A percentile compares a stretch with the other conserved stretches of the same genome.
These are phyloP conservation scores for Pteropus rufus DNA, from an alignment of 2,797 vertebrate species.

Conservation along the genomic window DNA sequence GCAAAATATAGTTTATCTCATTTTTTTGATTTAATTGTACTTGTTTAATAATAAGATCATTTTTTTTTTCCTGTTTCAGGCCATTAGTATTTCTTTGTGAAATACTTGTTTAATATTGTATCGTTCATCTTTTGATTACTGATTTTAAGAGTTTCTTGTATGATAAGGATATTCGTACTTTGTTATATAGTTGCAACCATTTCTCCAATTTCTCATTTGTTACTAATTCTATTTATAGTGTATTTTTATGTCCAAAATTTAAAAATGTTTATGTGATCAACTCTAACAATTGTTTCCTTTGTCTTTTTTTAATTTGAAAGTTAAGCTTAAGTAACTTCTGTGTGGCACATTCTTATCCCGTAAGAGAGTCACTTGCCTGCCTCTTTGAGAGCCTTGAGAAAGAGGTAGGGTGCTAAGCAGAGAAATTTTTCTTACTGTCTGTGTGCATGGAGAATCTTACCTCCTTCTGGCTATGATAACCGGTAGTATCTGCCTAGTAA, in stretches of 20 bases:
- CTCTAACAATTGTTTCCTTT: not conserved
- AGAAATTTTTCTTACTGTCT: not conserved
- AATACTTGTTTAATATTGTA: not conserved
- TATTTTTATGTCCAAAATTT: constrained; percentile 7
- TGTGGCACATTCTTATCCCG: not conserved
- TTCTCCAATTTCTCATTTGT: not conserved
- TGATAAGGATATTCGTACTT: not conserved
- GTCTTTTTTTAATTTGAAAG: not conserved
- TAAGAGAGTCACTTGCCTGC: not conserved
- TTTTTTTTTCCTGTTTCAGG: not conserved
- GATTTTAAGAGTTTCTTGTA: not conserved
- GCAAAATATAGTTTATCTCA: not conserved
- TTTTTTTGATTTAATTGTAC: not conserved
- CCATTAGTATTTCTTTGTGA: not conserved
- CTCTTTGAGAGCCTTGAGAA: not conserved
- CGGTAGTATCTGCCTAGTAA: too few relatives aligned
- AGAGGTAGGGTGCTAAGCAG: not conserved
- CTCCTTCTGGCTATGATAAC: not conserved
- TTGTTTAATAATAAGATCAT: not conserved
- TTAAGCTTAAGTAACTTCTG: not conserved
- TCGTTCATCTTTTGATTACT: not conserved
- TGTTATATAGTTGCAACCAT: not conserved
- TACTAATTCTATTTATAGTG: not conserved
- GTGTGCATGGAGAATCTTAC: not conserved
- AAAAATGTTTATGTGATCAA: not conserved